Base-by-base conservation (phyloP, 92 coral and sea anemone species). In the Umimayanthus chanpuru region DNA sequence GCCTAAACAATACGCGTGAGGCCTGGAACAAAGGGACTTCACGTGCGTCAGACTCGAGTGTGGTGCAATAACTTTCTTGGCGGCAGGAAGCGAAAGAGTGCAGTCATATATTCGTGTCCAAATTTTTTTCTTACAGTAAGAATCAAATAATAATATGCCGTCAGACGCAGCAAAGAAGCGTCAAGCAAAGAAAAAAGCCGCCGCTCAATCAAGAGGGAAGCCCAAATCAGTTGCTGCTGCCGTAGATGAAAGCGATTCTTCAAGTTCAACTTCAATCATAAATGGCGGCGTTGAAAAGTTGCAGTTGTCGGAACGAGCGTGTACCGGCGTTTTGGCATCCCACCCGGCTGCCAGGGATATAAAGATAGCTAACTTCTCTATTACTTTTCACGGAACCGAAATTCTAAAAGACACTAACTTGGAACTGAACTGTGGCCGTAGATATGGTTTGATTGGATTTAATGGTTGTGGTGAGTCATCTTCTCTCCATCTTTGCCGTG, bases 261-360 rank as follows among this genome's bases (percentile, higher is more conserved):
- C 93, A 55, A 72, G 70, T 61, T 90, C 90, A 55, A 72, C 75
- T 61, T 90, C 90, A 38, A 75, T 28, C 29, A 80, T 85, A 74
- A 94, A 94, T 92, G 96, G 96, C 93, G 94, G 86, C 29, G 65
- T 85, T 32, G 93, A 81, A 65, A 89, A 77, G 20, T 77, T 91
- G 65, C 93, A 93, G 80, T 61, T 95, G 85, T 93, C 98, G 64
- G 92, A 92, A 23, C 93, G 98, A 15, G 90, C 99, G 11, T 97
- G 99, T 94, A 97, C 99, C 99, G 99, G 99, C 97, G 98, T 97
- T 97, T 97, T 97, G 92, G 98, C 96, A 55, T 97, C 99, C 72
- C 99, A 97, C 84, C 94, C 95, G 47, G 94, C 93, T 78, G 92
- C 99, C 18, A 95, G 95, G 14, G 99, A 97, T 89, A 49, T 97